Evolutionary conservation across 2,113 vertebrate genomes (phyloP).

Genomic region (Shinisaurus crocodilurus): DNA sequence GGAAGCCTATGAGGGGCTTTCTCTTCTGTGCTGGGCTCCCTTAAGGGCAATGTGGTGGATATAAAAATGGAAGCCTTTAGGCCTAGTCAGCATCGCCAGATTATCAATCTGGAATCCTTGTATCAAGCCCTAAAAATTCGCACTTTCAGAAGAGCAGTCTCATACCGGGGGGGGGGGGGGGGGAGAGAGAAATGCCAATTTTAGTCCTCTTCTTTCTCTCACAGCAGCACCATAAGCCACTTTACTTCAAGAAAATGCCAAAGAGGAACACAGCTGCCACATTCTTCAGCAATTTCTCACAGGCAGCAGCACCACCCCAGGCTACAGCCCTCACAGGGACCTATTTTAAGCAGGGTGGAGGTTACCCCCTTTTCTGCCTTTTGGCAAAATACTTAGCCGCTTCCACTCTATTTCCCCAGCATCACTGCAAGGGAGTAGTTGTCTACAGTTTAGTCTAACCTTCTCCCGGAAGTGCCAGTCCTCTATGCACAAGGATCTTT

Average conservation of each 20-base stretch:
- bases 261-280: not conserved
- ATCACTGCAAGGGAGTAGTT: not conserved
- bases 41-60: not conserved
- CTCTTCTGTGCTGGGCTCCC: not conserved
- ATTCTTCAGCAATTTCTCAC: not conserved
- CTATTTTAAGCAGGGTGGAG: not conserved
- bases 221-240: not conserved
- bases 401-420: not conserved
- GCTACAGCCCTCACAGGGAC: no score
- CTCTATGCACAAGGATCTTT: not conserved
- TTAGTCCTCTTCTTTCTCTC: no score
- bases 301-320: not conserved
- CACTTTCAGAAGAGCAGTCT: not conserved
- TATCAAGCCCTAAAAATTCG: not conserved
- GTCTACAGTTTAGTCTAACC: not conserved
- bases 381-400: not conserved
- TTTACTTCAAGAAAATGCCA: not conserved
- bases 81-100: not conserved
- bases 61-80: not conserved
- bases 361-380: not conserved
- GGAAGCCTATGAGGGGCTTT: not conserved
- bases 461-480: not conserved
- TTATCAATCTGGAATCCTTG: not conserved
- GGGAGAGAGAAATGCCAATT: not conserved
- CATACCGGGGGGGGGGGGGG: not conserved